phyloP scores from a whole-genome alignment of 2,888 invertebrate species.

The Drosophila meridionalis region DNA sequence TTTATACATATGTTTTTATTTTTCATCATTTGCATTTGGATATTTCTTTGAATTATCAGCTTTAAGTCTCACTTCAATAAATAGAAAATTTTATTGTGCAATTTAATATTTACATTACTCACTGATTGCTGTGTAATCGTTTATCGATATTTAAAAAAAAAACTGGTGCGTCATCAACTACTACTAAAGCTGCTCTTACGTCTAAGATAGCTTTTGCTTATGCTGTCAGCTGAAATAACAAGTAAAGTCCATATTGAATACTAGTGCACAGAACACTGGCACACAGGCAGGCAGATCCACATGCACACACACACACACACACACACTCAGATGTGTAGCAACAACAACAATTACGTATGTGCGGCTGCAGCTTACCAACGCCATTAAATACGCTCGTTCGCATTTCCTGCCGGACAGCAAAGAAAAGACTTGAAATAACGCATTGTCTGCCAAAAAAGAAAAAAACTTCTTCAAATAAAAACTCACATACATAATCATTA shows the following conservation, averaged over 20 bases:
- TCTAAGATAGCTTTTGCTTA: constrained; percentile 1
- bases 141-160: neutral
- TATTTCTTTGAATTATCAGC: constrained; percentile 32
- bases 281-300: neutral
- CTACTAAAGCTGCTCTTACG: neutral
- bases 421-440: constrained; percentile 58
- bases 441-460: constrained; percentile 73
- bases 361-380: constrained; percentile 53
- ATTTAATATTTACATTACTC: neutral
- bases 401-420: constrained; percentile 72
- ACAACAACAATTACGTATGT: constrained; percentile 46
- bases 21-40: constrained; percentile 36
- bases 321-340: constrained; percentile 25
- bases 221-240: constrained; percentile 28
- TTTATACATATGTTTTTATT: neutral
- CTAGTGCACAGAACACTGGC: constrained; percentile 37
- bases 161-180: neutral
- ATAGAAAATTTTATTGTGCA: too few species aligned
- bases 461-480: constrained; percentile 21
- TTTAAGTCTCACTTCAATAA: neutral
- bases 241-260: constrained; percentile 45
- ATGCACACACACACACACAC: neutral
- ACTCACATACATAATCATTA: constrained; percentile 63
- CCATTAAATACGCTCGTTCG: constrained; percentile 75
- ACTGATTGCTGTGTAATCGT: neutral